Evolutionary conservation across 2,888 invertebrate genomes (phyloP).

Genomic region (Heliconius ismenius): DNA sequence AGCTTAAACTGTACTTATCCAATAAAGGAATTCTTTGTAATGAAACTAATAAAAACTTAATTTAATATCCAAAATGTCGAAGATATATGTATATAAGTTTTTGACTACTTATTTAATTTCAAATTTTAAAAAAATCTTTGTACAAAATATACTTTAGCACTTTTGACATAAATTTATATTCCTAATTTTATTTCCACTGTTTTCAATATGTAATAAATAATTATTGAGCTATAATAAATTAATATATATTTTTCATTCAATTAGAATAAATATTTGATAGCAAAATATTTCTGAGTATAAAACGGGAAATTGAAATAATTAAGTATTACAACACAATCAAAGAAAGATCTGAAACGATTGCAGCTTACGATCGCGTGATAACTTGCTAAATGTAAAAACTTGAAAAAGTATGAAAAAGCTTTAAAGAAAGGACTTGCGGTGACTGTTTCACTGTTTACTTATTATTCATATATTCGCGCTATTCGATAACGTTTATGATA

Average conservation of each 20-base stretch:
- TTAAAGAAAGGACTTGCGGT: conserved; percentile 29
- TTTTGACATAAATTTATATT: not conserved
- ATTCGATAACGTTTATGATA: conserved; percentile 57
- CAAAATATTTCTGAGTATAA: not conserved
- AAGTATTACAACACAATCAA: conserved; percentile 2
- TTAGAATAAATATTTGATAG: not conserved
- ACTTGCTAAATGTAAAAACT: conserved; percentile 33
- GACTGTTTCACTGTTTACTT: conserved; percentile 47
- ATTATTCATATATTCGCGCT: conserved; percentile 62
- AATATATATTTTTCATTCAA: not conserved
- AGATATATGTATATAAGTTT: too few species aligned
- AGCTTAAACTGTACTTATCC: too few species aligned
- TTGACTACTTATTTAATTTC: too few species aligned
- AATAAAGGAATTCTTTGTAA: too few species aligned
- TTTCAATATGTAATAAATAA: not conserved
- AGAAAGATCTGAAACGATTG: conserved; percentile 23
- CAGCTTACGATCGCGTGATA: conserved; percentile 37
- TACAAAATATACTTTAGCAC: too few species aligned
- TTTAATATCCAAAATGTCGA: too few species aligned
- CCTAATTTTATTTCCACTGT: not conserved
- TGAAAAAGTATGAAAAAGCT: conserved; percentile 22
- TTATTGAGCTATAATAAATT: not conserved
- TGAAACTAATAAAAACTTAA: too few species aligned
- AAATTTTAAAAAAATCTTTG: too few species aligned
- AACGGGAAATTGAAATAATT: not conserved